Percentiles rank a stretch among this genome's conserved stretches.
phyloP scores from a whole-genome alignment of 2,888 invertebrate species.

The Ametastegia equiseti region DNA sequence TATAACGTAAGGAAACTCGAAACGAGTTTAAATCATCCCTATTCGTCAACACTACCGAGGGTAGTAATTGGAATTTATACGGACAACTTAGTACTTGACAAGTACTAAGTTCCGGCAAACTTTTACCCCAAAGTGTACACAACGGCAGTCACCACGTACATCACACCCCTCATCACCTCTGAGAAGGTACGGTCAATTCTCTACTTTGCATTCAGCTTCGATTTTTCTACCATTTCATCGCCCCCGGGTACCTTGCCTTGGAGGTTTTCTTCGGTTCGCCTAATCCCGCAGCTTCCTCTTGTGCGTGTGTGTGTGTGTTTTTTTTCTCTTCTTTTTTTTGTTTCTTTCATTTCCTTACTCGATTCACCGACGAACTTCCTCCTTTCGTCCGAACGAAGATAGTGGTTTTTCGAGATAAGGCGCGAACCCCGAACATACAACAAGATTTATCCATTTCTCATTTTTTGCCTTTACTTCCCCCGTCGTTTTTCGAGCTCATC shows the following conservation, averaged over 20 bases:
- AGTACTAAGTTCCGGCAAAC: conserved; percentile 53
- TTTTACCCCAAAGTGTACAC: conserved; percentile 68
- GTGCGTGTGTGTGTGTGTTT: too few relatives aligned
- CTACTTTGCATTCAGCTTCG: conserved; percentile 5
- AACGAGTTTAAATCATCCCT: conserved; percentile 21
- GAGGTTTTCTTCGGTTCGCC: conserved; percentile 53
- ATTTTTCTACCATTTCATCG: background rate
- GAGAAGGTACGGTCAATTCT: conserved; percentile 70
- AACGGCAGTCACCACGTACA: conserved; percentile 75
- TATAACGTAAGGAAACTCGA: conserved; percentile 19
- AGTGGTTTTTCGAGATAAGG: background rate
- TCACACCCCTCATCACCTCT: conserved; percentile 75
- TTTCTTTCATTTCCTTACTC: conserved; percentile 51
- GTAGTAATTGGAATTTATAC: conserved; percentile 46
- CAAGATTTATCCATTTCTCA: background rate
- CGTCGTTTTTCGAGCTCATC: background rate
- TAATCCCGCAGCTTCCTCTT: conserved; percentile 56
- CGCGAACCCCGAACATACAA: background rate
- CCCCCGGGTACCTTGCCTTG: background rate
- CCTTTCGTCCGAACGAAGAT: background rate
- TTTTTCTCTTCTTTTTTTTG: conserved; percentile 49
- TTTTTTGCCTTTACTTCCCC: background rate
- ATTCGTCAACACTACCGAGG: conserved; percentile 11
- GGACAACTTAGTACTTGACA: conserved; percentile 47
- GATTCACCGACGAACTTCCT: conserved; percentile 4